Conservation (phyloP, 2,888 invertebrate species). For the Caenorhabditis zanzibari region DNA sequence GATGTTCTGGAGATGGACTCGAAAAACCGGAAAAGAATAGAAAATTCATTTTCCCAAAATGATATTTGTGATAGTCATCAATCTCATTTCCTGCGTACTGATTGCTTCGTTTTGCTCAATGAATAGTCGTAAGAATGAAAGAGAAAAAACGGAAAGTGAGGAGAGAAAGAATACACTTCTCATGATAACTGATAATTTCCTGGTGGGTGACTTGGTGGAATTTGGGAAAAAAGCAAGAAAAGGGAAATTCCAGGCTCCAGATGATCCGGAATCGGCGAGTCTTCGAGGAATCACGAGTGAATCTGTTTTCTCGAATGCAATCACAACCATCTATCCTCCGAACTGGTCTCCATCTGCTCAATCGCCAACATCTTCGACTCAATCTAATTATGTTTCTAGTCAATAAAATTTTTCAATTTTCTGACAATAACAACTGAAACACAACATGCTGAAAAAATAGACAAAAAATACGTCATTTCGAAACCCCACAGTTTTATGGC, state of each 20-base stretch:
- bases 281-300: slow-evolving; percentile 51
- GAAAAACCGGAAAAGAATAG: slow-evolving; percentile 2
- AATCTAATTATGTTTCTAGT: slow-evolving; percentile 1
- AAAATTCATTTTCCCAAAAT: slow-evolving; percentile 38
- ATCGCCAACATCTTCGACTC: slow-evolving; percentile 4
- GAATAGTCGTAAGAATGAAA: slow-evolving; percentile 39
- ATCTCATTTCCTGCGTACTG: slow-evolving; percentile 49
- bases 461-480: slow-evolving; percentile 16
- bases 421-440: slow-evolving; percentile 25
- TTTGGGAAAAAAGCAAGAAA: neutral
- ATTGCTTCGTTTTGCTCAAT: slow-evolving; percentile 52
- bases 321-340: slow-evolving; percentile 26
- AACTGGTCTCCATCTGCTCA: slow-evolving; percentile 14
- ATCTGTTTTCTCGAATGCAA: slow-evolving; percentile 29
- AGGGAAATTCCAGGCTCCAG: slow-evolving; percentile 33
- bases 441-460: neutral
- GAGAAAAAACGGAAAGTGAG: slow-evolving; percentile 22
- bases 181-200: slow-evolving; percentile 25
- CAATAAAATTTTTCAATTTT: slow-evolving; percentile 19
- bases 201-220: neutral
- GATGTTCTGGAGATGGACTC: slow-evolving; percentile 10
- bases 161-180: slow-evolving; percentile 25
- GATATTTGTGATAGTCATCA: slow-evolving; percentile 43
- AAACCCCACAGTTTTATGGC: slow-evolving; percentile 37
- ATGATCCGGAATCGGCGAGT: slow-evolving; percentile 50